phyloP scores from a whole-genome alignment of 1,140 invertebrate species.

The Lordiphosa clarofinis region DNA sequence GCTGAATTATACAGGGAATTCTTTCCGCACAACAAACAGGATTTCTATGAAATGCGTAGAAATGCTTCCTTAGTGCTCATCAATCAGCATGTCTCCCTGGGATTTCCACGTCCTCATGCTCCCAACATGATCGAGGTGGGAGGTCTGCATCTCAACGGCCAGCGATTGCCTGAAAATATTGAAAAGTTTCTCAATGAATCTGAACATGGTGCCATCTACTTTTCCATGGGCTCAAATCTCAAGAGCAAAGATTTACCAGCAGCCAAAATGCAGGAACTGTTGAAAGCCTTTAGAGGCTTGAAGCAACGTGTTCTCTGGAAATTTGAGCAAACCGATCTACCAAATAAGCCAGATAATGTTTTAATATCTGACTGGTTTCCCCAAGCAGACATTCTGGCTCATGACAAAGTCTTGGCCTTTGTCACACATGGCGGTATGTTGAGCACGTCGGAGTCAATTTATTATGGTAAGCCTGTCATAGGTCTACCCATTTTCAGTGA shows the following conservation, averaged over 20 bases:
- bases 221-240: slow-evolving; percentile 80
- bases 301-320: slow-evolving; percentile 84
- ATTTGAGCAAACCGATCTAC: slow-evolving; percentile 81
- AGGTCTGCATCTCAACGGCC: slow-evolving; percentile 79
- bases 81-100: slow-evolving; percentile 80
- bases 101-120: slow-evolving; percentile 76
- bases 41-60: slow-evolving; percentile 58
- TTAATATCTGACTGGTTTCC: slow-evolving; percentile 83
- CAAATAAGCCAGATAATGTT: slow-evolving; percentile 81
- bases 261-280: slow-evolving; percentile 79
- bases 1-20: slow-evolving; percentile 63
- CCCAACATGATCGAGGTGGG: slow-evolving; percentile 80
- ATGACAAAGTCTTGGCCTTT: slow-evolving; percentile 82
- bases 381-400: slow-evolving; percentile 83
- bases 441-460: slow-evolving; percentile 82
- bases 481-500: slow-evolving; percentile 83
- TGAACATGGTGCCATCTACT: slow-evolving; percentile 81
- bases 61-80: slow-evolving; percentile 81
- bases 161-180: slow-evolving; percentile 57
- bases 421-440: slow-evolving; percentile 83
- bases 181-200: slow-evolving; percentile 75
- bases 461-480: slow-evolving; percentile 83
- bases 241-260: slow-evolving; percentile 62
- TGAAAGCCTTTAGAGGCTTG: slow-evolving; percentile 80
- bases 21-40: slow-evolving; percentile 38